These are phyloP conservation scores for Ursus arctos DNA, from an alignment of 2,113 vertebrate genomes.

Conservation along the genomic window DNA sequence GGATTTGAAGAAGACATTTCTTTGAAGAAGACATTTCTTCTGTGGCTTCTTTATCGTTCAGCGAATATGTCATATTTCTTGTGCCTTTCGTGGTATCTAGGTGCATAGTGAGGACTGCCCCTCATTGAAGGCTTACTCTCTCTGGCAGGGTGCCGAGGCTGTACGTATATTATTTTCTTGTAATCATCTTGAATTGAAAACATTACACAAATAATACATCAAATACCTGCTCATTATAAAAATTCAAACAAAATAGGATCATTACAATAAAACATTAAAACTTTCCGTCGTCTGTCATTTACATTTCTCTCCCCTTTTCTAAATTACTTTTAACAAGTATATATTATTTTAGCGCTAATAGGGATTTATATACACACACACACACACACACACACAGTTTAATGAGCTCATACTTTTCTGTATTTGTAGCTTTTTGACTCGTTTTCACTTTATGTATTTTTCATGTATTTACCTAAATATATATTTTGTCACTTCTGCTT, in stretches of 20 bases:
- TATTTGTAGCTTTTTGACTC: slow-evolving; percentile 4
- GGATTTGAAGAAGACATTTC: background rate
- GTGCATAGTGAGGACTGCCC: background rate
- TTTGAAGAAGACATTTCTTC: background rate
- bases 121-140: background rate
- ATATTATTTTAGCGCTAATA: background rate
- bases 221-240: background rate
- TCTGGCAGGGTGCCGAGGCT: background rate
- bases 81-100: background rate
- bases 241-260: background rate
- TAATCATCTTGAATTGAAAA: slow-evolving; percentile 35
- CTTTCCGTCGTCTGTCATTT: background rate
- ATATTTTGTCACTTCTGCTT: background rate
- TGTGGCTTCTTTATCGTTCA: background rate
- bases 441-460: background rate
- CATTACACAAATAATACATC: background rate
- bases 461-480: background rate
- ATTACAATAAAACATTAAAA: background rate
- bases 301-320: background rate
- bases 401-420: background rate
- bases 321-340: background rate
- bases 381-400: background rate
- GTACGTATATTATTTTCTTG: background rate
- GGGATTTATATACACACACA: background rate
- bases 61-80: background rate